Base-by-base conservation (phyloP, 2,113 vertebrate genomes). In the Phainopepla nitens region DNA sequence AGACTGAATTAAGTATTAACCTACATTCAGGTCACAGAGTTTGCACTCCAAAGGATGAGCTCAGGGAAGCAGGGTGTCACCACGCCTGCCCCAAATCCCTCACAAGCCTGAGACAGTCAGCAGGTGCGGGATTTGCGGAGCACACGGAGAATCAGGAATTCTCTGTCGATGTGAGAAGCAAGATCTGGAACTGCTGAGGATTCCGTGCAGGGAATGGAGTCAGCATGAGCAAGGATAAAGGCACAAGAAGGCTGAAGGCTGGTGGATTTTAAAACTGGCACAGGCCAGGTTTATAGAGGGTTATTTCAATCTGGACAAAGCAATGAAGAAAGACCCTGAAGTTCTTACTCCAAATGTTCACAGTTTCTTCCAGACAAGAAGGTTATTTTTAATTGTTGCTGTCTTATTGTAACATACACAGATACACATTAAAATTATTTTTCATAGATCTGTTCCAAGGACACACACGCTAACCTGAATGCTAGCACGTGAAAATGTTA, bases 121-220 rank as follows among this genome's bases (percentile, higher is more conserved):
- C 79, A 64, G 50, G 45, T 4, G 2, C 0, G 0, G 82, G 80
- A 89, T 75, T 58, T 73, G 68, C 0, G 0, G 66, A 42, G 62
- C 53, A 88, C 53, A 31, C n/a, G n/a, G 69, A 90, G 76, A 92
- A 19, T 28, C 60, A 47, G 5, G 0, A 21, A 33, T 39, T 81
- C 28, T 62, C 22, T 69, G 41, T 28, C 11, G 4, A 45, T 45
- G 41, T 2, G 61, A 88, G 60, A 82, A 61, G 44, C 36, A 23
- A 57, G 47, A 82, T 20, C n/a, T 73, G 88, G 53, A 78, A 89
- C 20, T 76, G 82, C 75, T 88, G 79, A 80, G 0, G 0, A 14
- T 20, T 68, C 14, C n/a, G 8, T 15, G 22, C 5, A 36, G 1
- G 24, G 49, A 56, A 62, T 0, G 10, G 54, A 88, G 29, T 41